phyloP scores from a whole-genome alignment of 1,140 invertebrate genomes.

The Bombus waltoni region DNA sequence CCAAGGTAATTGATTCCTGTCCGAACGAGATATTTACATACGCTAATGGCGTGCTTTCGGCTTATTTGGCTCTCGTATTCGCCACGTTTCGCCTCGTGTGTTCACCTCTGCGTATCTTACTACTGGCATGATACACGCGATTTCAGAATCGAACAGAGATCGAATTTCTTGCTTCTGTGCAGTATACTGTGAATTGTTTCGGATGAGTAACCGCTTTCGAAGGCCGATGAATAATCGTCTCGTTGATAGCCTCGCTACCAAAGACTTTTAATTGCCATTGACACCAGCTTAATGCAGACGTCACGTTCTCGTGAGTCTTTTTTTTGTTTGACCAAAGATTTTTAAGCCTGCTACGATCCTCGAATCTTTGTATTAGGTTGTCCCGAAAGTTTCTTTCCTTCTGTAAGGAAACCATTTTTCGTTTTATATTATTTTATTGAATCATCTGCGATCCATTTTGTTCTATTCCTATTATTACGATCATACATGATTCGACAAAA shows the following conservation, averaged over 20 bases:
- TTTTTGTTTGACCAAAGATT: neutral
- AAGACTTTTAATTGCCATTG: slow-evolving; percentile 5
- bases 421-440: too few species aligned
- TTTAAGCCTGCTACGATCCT: neutral
- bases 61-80: slow-evolving; percentile 39
- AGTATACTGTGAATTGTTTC: neutral
- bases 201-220: neutral
- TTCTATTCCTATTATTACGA: too few species aligned
- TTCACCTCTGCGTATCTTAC: neutral
- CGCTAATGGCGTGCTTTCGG: slow-evolving; percentile 70
- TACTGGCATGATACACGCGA: neutral
- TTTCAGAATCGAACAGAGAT: neutral
- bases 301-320: neutral
- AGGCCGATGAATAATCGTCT: neutral
- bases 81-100: neutral
- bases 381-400: too few species aligned
- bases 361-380: too few species aligned
- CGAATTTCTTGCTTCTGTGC: neutral
- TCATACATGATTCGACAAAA: too few species aligned
- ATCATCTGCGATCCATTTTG: too few species aligned
- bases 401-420: too few species aligned
- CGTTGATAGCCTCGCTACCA: neutral
- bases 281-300: neutral
- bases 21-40: slow-evolving; percentile 73
- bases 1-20: slow-evolving; percentile 75